phyloP scores from a whole-genome alignment of 2,797 vertebrate species.

The Premnoplex brunnescens region DNA sequence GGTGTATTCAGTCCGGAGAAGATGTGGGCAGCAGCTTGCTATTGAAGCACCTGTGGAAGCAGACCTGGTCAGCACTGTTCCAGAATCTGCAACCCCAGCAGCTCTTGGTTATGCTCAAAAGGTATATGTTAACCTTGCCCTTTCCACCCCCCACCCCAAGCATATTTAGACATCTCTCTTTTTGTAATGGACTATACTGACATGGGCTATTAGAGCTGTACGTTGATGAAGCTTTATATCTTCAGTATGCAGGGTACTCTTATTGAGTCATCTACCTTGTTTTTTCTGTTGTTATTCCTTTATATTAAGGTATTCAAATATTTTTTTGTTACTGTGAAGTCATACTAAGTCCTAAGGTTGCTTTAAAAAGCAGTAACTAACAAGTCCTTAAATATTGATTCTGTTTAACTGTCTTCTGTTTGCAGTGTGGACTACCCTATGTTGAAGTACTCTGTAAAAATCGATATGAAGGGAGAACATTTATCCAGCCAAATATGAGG shows the following conservation, averaged over 20 bases:
- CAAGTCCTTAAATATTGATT: neutral
- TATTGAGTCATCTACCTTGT: neutral
- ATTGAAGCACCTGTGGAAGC: slow-evolving; percentile 93
- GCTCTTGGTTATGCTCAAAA: slow-evolving; percentile 93
- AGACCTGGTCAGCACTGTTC: slow-evolving; percentile 98
- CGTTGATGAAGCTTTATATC: neutral
- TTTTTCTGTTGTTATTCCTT: neutral
- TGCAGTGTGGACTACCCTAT: slow-evolving; percentile 90
- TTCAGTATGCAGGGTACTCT: rapidly evolving
- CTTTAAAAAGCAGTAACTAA: neutral
- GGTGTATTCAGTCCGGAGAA: slow-evolving; percentile 95
- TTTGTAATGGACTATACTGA: neutral
- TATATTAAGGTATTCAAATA: neutral
- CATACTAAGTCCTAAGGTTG: neutral
- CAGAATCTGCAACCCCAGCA: slow-evolving; percentile 96
- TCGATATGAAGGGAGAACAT: slow-evolving; percentile 94
- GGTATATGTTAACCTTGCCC: slow-evolving; percentile 70
- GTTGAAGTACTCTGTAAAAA: slow-evolving; percentile 98
- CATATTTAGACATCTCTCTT: neutral
- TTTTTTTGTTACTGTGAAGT: neutral
- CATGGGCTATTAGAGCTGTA: neutral
- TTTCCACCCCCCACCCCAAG: neutral
- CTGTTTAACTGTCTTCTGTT: neutral
- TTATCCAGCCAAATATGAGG: slow-evolving; percentile 96
- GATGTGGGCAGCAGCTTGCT: slow-evolving; percentile 94